Evolutionary conservation across 35 echinoderm and acorn worm genomes (phyloP), one percentile per base, ranked within the genome.

Genomic region (Holothuria glaberrima): DNA sequence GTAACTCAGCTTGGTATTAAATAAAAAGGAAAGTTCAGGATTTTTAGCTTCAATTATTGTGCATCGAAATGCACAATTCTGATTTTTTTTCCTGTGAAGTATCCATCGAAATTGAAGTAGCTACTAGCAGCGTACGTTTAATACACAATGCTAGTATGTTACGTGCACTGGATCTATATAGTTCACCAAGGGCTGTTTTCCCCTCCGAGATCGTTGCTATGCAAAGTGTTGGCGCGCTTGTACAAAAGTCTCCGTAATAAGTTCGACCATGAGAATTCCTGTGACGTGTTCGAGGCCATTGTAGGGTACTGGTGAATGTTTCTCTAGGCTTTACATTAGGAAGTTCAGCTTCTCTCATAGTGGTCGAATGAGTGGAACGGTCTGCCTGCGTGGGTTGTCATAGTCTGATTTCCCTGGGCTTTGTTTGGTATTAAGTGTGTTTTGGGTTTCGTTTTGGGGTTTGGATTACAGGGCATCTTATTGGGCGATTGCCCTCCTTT

Each of bases 1-100:
- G 66, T 69, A 69, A 69, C 21, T 26, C 66, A 2, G 66, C 66
- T 69, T 69, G 66, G 66, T 69, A 69, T 69, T 69, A 26, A 69
- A 69, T 69, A 69, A 54, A 46, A 54, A 54, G 24, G 66, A 69
- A 33, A 27, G 31, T 27, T 30, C 66, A 27, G 66, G 24, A 69
- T 69, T 27, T 69, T 27, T 25, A 69, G 24, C 19, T 17, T 69
- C 17, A 65, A n/a, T 65, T 65, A 12, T 65, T 65, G 62, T 65
- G 28, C 62, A 65, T 65, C 62, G 62, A 65, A 20, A 65, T 65
- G 17, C 28, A 65, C 62, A 65, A 65, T 16, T 24, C 6, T 28
- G 10, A 7, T 65, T 65, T 28, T 65, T 20, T 20, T 3, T 12
- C 17, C 62, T 65, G 62, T 65, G 0, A 65, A 65, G 62, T 7